phyloP scores from a whole-genome alignment of 2,888 invertebrate species.

The Endomychus coccineus region DNA sequence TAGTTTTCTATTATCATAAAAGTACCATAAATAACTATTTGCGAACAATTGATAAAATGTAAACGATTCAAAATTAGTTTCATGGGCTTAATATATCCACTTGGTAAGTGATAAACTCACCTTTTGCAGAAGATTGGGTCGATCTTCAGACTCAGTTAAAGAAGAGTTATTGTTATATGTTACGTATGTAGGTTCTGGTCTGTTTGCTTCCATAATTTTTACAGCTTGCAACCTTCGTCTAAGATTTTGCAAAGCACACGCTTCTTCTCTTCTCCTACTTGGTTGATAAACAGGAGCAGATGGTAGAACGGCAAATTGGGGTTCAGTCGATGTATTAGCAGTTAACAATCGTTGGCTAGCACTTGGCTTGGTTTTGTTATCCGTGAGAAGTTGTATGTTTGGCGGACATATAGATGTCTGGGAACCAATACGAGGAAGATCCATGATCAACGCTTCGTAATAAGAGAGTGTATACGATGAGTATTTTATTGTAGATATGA shows the following conservation, averaged over 20 bases:
- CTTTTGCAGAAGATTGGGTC: conserved; percentile 54
- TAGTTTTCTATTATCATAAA: too few species aligned
- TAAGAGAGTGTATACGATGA: too few species aligned
- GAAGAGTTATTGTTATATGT: conserved; percentile 32
- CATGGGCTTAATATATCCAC: too few species aligned
- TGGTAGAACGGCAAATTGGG: conserved; percentile 40
- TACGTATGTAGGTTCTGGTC: conserved; percentile 35
- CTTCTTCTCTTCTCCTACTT: conserved; percentile 59
- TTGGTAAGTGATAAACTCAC: conserved; percentile 36
- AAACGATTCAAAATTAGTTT: neutral
- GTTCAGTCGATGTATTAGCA: conserved; percentile 32
- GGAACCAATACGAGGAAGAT: conserved; percentile 40
- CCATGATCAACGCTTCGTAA: too few species aligned
- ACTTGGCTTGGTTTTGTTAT: conserved; percentile 28
- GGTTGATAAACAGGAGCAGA: conserved; percentile 52
- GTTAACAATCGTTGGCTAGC: conserved; percentile 35
- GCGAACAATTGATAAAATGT: too few species aligned
- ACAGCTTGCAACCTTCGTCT: conserved; percentile 56
- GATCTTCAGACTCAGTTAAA: conserved; percentile 55
- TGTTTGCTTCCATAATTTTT: conserved; percentile 49
- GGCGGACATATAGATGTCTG: conserved; percentile 39
- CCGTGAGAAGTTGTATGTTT: conserved; percentile 30
- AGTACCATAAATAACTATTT: too few species aligned
- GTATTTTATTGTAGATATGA: too few species aligned
- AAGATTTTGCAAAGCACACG: conserved; percentile 61